Conservation (phyloP, 2,113 vertebrate species). For the Capricornis sumatraensis region DNA sequence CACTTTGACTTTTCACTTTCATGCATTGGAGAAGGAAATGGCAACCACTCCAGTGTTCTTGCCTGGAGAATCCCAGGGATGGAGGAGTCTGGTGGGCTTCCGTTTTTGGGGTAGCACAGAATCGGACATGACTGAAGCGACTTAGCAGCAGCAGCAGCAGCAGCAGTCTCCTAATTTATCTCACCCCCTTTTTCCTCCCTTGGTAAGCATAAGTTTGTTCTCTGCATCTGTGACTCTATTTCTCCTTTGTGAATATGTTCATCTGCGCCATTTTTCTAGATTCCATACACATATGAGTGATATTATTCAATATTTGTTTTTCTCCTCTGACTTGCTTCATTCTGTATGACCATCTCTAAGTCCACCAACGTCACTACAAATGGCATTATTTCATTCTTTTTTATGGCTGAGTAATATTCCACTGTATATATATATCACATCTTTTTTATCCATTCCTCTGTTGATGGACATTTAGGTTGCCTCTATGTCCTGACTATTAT, state of each 20-base stretch:
- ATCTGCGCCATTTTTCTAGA: neutral
- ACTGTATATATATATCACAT: neutral
- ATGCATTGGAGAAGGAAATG: no score
- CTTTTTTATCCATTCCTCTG: neutral
- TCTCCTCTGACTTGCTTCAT: neutral
- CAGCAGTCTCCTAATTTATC: neutral
- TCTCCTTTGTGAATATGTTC: neutral
- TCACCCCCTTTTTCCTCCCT: neutral
- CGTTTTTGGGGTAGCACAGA: no score
- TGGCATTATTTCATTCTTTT: neutral
- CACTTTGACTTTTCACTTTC: no score
- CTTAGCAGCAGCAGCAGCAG: no score
- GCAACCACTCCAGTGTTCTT: no score
- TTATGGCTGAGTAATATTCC: neutral
- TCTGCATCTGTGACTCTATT: neutral
- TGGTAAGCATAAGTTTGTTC: neutral
- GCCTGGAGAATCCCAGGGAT: no score
- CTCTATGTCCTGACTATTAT: neutral
- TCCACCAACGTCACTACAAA: neutral
- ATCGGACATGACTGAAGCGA: no score
- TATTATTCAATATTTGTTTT: neutral
- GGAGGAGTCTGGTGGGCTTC: no score
- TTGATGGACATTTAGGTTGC: neutral
- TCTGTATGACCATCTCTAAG: neutral
- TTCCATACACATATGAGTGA: neutral